These are phyloP conservation scores for Hemibagrus wyckioides DNA, from an alignment of 2,113 vertebrate genomes.

Conservation along the genomic window DNA sequence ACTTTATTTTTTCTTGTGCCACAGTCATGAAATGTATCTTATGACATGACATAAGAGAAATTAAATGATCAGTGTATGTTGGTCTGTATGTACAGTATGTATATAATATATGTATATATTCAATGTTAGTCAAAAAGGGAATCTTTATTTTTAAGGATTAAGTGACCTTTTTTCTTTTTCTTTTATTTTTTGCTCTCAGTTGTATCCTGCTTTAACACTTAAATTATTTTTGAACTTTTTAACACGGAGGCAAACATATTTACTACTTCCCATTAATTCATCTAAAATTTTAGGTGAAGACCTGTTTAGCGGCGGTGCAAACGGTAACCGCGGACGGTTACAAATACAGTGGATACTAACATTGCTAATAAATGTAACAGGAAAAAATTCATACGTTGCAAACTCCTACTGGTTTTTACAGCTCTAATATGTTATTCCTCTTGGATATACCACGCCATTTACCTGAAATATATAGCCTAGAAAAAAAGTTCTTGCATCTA, in stretches of 20 bases:
- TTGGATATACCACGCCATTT: not conserved
- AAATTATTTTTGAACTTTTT: constrained; percentile 38
- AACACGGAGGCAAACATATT: constrained; percentile 15
- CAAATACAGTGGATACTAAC: constrained; percentile 43
- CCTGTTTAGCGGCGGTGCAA: not conserved
- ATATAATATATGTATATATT: constrained; percentile 71
- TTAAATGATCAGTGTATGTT: constrained; percentile 55
- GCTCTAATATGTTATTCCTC: not conserved
- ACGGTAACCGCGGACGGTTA: constrained; percentile 15
- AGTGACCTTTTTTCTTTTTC: constrained; percentile 53
- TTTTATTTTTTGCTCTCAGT: constrained; percentile 37
- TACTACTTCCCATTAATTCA: constrained; percentile 9
- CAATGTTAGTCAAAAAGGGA: constrained; percentile 74
- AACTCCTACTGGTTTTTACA: not conserved
- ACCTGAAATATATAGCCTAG: constrained; percentile 15
- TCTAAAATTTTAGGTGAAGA: not conserved
- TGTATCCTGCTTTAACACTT: constrained; percentile 47
- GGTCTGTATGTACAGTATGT: constrained; percentile 58
- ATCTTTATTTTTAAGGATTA: constrained; percentile 63
- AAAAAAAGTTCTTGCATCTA: not conserved
- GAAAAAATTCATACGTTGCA: not conserved
- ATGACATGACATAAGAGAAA: constrained; percentile 61
- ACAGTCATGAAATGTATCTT: constrained; percentile 44
- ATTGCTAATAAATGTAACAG: constrained; percentile 31
- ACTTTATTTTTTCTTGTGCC: not conserved